A percentile compares a stretch with the other conserved stretches of the same genome.
Evolutionary conservation across 2,888 invertebrate genomes (phyloP).

Genomic region (Adineta ricciae): DNA sequence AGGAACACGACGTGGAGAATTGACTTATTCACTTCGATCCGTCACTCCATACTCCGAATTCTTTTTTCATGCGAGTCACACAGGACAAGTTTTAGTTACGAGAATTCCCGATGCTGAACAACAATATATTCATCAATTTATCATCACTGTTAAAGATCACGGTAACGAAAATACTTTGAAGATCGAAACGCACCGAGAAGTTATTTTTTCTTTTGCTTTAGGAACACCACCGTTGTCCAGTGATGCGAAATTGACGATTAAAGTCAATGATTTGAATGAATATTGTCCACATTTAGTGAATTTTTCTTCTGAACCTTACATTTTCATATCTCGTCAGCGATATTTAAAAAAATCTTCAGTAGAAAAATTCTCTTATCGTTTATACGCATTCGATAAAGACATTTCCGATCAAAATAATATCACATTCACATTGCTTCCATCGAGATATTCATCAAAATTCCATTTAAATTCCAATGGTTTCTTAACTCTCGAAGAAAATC

Average conservation of each 20-base stretch:
- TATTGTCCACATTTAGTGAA: background rate
- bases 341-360: background rate
- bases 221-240: background rate
- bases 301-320: background rate
- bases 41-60: constrained; percentile 4
- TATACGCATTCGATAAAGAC: background rate
- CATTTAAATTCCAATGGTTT: background rate
- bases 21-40: background rate
- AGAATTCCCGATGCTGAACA: background rate
- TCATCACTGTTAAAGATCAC: constrained; percentile 7
- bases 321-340: background rate
- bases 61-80: background rate
- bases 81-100: constrained; percentile 13
- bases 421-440: background rate
- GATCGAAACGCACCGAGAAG: too few species aligned
- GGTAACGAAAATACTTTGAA: too few species aligned
- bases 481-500: background rate
- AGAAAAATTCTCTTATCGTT: background rate
- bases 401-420: background rate
- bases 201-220: too few species aligned
- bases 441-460: background rate
- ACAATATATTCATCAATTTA: background rate
- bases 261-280: constrained; percentile 5
- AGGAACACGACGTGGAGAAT: background rate
- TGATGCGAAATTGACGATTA: background rate